Conservation (phyloP, 1,140 invertebrate species). For the Diploscapter pachys region DNA sequence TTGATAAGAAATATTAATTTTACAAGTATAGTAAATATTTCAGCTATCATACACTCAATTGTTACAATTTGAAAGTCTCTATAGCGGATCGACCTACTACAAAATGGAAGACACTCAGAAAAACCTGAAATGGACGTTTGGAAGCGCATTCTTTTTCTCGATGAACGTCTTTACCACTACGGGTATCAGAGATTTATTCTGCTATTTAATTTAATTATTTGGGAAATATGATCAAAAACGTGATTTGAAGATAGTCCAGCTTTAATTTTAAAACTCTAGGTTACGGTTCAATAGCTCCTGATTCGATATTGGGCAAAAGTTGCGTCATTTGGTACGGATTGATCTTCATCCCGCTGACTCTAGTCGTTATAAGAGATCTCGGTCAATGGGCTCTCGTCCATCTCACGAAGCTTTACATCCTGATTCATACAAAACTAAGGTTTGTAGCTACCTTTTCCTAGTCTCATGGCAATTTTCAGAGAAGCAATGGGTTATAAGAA, state of each 20-base stretch:
- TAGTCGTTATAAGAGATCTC: slow-evolving; percentile 25
- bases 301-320: slow-evolving; percentile 5
- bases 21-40: background rate
- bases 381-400: slow-evolving; percentile 30
- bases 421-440: no score
- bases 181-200: slow-evolving; percentile 21
- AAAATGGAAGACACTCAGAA: slow-evolving; percentile 17
- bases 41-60: slow-evolving; percentile 18
- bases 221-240: background rate
- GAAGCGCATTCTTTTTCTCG: slow-evolving; percentile 29
- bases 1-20: slow-evolving; percentile 1
- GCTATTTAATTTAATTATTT: background rate
- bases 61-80: slow-evolving; percentile 23
- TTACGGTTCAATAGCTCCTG: slow-evolving; percentile 21
- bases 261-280: background rate
- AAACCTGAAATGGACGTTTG: slow-evolving; percentile 28
- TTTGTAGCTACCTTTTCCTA: no score
- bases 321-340: slow-evolving; percentile 21
- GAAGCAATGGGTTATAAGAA: no score
- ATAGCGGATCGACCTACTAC: slow-evolving; percentile 25
- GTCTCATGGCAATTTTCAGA: no score
- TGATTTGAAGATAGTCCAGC: no score
- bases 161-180: slow-evolving; percentile 33
- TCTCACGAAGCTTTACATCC: slow-evolving; percentile 28
- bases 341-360: slow-evolving; percentile 27